Evolutionary conservation across 2,888 invertebrate genomes (phyloP).

Genomic region (Dasypogon diadema): DNA sequence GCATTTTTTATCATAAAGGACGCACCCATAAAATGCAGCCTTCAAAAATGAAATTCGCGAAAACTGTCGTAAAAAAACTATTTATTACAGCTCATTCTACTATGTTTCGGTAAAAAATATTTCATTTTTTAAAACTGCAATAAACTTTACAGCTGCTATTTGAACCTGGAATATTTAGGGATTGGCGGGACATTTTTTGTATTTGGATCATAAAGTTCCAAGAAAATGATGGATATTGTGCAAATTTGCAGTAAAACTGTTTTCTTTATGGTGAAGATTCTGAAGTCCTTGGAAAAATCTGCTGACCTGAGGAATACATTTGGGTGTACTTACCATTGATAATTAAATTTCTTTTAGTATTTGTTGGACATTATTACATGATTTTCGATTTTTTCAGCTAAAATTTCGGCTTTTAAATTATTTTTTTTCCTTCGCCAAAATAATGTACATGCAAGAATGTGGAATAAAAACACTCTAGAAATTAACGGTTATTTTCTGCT

Average conservation of each 20-base stretch:
- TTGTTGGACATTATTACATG: too few species aligned
- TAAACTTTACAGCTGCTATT: slow-evolving; percentile 18
- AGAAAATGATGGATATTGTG: background rate
- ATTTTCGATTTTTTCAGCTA: too few species aligned
- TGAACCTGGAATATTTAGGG: background rate
- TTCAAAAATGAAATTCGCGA: background rate
- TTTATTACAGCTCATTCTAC: slow-evolving; percentile 1
- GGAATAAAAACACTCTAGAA: too few species aligned
- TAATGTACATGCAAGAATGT: too few species aligned
- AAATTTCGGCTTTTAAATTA: too few species aligned
- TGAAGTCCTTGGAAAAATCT: background rate
- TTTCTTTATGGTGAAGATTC: too few species aligned
- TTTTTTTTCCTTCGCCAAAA: too few species aligned
- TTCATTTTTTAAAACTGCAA: slow-evolving; percentile 19
- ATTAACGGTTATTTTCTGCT: too few species aligned
- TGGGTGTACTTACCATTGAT: too few species aligned
- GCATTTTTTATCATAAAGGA: slow-evolving; percentile 18
- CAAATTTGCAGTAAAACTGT: background rate
- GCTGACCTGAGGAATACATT: too few species aligned
- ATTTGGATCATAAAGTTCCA: slow-evolving; percentile 14
- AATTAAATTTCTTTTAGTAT: too few species aligned
- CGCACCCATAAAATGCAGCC: slow-evolving; percentile 2
- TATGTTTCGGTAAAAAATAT: slow-evolving; percentile 13
- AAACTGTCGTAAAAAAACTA: slow-evolving; percentile 16
- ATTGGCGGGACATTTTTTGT: slow-evolving; percentile 24